phyloP scores from a whole-genome alignment of 2,888 invertebrate genomes.

The Macrosoma leucophasiata region DNA sequence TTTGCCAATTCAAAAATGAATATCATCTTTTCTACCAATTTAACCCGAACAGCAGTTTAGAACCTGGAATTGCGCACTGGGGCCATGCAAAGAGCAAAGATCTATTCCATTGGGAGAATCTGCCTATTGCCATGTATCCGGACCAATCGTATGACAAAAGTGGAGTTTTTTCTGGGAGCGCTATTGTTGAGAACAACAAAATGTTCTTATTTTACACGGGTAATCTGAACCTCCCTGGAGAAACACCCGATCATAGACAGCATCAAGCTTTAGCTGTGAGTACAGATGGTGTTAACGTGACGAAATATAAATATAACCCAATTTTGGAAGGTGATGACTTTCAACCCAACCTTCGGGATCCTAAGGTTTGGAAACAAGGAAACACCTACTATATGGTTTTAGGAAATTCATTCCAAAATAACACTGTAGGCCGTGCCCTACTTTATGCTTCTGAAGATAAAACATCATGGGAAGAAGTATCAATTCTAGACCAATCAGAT shows the following conservation, averaged over 20 bases:
- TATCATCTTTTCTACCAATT: constrained; percentile 72
- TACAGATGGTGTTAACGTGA: constrained; percentile 46
- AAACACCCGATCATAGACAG: constrained; percentile 42
- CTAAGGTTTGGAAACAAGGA: constrained; percentile 61
- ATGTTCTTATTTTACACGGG: constrained; percentile 60
- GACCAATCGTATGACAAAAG: constrained; percentile 47
- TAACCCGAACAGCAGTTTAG: constrained; percentile 51
- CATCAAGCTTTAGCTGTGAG: constrained; percentile 50
- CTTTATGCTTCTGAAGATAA: constrained; percentile 51
- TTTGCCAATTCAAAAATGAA: constrained; percentile 45
- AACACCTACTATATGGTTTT: constrained; percentile 57
- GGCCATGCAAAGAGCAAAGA: constrained; percentile 66
- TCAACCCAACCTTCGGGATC: constrained; percentile 63
- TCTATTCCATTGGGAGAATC: constrained; percentile 61
- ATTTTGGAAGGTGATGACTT: constrained; percentile 40
- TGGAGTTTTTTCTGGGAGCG: constrained; percentile 69
- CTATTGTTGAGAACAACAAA: constrained; percentile 44
- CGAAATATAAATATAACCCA: constrained; percentile 50
- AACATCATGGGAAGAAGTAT: constrained; percentile 41
- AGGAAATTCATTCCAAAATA: constrained; percentile 45
- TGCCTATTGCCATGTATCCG: constrained; percentile 62
- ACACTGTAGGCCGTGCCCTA: constrained; percentile 43
- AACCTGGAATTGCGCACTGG: constrained; percentile 62
- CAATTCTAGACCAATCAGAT: constrained; percentile 44
- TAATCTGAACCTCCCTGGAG: constrained; percentile 39